phyloP scores from a whole-genome alignment of 2,888 invertebrate genomes.

The Drosophila gaucha region DNA sequence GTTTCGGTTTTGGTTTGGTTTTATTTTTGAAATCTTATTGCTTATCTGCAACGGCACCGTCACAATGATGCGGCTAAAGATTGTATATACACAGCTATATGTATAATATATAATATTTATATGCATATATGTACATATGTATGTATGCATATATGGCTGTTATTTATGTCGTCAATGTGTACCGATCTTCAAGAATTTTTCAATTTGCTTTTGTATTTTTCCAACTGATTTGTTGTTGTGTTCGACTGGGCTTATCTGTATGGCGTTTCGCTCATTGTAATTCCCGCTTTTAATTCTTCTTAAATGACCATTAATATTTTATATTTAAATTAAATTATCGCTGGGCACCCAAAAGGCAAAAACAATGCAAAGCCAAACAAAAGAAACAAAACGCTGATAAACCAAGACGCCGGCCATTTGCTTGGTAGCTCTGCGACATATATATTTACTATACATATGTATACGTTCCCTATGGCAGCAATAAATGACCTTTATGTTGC shows the following conservation, averaged over 20 bases:
- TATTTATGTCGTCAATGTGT: constrained; percentile 51
- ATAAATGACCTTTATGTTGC: constrained; percentile 37
- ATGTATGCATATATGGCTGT: constrained; percentile 8
- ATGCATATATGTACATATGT: background rate
- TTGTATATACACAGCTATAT: constrained; percentile 19
- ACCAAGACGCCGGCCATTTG: constrained; percentile 5
- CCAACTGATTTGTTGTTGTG: constrained; percentile 25
- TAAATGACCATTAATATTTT: constrained; percentile 57
- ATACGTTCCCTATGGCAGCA: background rate
- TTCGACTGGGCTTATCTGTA: constrained; percentile 46
- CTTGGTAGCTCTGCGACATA: constrained; percentile 7
- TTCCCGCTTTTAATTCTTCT: constrained; percentile 38
- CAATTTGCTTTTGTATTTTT: constrained; percentile 44
- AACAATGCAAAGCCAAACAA: constrained; percentile 37
- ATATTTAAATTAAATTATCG: constrained; percentile 69
- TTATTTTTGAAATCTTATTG: constrained; percentile 33
- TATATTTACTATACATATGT: background rate
- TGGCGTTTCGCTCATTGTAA: constrained; percentile 40
- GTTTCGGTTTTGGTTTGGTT: constrained; percentile 19
- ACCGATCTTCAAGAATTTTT: constrained; percentile 33
- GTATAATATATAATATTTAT: background rate
- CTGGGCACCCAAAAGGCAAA: constrained; percentile 39
- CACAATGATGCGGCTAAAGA: constrained; percentile 59
- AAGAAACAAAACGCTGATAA: constrained; percentile 50
- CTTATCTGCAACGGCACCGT: constrained; percentile 50